Conservation (phyloP, 2,113 vertebrate species). For the Takifugu bimaculatus region DNA sequence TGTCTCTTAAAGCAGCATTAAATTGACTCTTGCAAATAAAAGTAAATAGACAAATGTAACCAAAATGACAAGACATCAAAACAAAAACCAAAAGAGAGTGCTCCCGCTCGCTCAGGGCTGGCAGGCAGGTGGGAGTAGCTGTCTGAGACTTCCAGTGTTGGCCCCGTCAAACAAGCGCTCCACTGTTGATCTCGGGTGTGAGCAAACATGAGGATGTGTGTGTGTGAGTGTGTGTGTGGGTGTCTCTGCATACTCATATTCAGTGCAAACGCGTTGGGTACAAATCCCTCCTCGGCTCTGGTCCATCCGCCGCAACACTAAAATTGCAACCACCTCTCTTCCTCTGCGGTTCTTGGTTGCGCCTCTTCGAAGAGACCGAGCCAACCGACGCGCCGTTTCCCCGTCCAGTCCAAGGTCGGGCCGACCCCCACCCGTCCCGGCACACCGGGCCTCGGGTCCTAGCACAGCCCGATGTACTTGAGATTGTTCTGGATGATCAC, state of each 20-base stretch:
- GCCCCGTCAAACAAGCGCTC: constrained; percentile 64
- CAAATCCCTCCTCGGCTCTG: background rate
- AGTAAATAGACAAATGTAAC: constrained; percentile 47
- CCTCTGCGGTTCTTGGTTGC: constrained; percentile 47
- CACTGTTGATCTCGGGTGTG: constrained; percentile 62
- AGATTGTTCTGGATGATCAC: constrained; percentile 99
- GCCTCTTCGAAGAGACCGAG: constrained; percentile 49
- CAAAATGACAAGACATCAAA: constrained; percentile 4
- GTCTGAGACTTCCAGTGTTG: constrained; percentile 65
- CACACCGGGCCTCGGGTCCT: constrained; percentile 63
- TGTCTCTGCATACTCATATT: constrained; percentile 72
- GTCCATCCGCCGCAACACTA: constrained; percentile 48
- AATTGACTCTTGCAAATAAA: constrained; percentile 64
- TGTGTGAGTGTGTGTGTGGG: constrained; percentile 22
- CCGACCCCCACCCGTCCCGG: constrained; percentile 5
- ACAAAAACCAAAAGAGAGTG: constrained; percentile 22
- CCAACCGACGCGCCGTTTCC: constrained; percentile 38
- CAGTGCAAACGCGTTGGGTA: constrained; percentile 77
- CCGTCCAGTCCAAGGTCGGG: constrained; percentile 35
- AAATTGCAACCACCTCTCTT: constrained; percentile 41
- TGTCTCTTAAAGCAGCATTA: constrained; percentile 68
- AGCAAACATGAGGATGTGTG: constrained; percentile 58
- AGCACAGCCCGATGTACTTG: constrained; percentile 98
- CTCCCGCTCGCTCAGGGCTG: constrained; percentile 39
- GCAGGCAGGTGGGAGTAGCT: constrained; percentile 44